Base-by-base conservation (phyloP, 2,888 invertebrate genomes). In the Oscheius onirici region DNA sequence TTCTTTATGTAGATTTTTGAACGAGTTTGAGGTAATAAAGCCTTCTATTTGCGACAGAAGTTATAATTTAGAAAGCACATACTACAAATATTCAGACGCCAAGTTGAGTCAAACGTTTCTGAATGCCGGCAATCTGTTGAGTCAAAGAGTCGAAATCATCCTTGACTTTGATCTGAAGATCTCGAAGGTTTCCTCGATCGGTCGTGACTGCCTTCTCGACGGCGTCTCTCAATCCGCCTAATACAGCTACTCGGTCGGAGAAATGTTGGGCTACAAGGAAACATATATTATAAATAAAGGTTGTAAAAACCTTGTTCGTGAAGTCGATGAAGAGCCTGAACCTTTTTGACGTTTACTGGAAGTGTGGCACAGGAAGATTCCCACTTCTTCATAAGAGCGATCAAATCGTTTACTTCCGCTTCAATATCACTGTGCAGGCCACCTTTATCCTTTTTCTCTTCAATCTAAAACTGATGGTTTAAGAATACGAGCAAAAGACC, bases 341-440 rank as follows among this genome's bases (percentile, higher is more conserved):
- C 71, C 57, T 78, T 77, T 51, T 79, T 81, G 40, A 79, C 75
- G 58, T 77, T 79, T 34, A 74, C 74, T n/a, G 80, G 78, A 3
- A 81, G 73, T 40, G 76, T 69, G 0, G 74, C 67, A 65, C 80
- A 80, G 10, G 77, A 63, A 20, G 77, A 71, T 54, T 81, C 81
- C 81, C 81, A 78, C 54, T 78, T 80, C 52, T 73, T 69, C 75
- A 78, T 78, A 51, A 80, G 51, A 11, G 74, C 73, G 44, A 74
- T 52, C 52, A 78, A 63, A 24, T 80, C 77, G 54, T 76, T 69
- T 10, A 79, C 77, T 52, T 81, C 78, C 52, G 68, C 66, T 51
- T 78, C 78, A 2, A 75, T 24, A 41, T 76, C 74, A 22, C 75
- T 77, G 44, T 77, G 75, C 22, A 71, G 72, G 17, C 68, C 71